Evolutionary conservation across 2,888 invertebrate species (phyloP).

Genomic region (Endotricha flammealis): DNA sequence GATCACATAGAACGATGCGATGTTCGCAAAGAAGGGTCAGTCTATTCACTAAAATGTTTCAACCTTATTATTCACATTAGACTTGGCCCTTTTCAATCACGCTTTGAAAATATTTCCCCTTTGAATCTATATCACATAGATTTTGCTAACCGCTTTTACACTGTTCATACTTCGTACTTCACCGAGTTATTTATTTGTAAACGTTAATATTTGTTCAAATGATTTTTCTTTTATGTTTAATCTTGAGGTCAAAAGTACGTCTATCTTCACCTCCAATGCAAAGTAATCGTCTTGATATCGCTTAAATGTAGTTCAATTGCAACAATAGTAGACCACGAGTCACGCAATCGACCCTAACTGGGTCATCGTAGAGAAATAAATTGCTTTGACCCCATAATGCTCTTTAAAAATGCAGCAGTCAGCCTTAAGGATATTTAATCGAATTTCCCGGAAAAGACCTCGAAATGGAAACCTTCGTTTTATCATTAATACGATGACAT

Average conservation of each 20-base stretch:
- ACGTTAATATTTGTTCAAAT: no score
- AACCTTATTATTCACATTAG: constrained; percentile 66
- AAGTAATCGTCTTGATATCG: neutral
- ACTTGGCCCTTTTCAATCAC: constrained; percentile 60
- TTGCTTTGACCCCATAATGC: constrained; percentile 25
- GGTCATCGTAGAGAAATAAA: constrained; percentile 37
- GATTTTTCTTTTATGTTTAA: no score
- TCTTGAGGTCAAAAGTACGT: no score
- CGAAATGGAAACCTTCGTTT: constrained; percentile 25
- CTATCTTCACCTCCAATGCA: neutral
- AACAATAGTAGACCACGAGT: constrained; percentile 13
- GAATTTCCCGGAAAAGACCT: constrained; percentile 44
- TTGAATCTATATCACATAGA: constrained; percentile 35
- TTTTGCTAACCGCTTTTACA: constrained; percentile 1
- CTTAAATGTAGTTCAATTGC: neutral
- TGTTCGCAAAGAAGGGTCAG: constrained; percentile 55
- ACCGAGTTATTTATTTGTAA: constrained; percentile 1
- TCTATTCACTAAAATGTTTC: constrained; percentile 60
- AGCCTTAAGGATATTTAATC: constrained; percentile 14
- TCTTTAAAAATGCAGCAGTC: constrained; percentile 29
- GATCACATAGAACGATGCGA: constrained; percentile 42
- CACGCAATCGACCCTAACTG: constrained; percentile 34
- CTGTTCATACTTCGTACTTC: no score
- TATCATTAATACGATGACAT: constrained; percentile 4
- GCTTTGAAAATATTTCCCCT: constrained; percentile 57